Evolutionary conservation across 2,888 invertebrate genomes (phyloP).

Genomic region (Tanypteryx hageni): DNA sequence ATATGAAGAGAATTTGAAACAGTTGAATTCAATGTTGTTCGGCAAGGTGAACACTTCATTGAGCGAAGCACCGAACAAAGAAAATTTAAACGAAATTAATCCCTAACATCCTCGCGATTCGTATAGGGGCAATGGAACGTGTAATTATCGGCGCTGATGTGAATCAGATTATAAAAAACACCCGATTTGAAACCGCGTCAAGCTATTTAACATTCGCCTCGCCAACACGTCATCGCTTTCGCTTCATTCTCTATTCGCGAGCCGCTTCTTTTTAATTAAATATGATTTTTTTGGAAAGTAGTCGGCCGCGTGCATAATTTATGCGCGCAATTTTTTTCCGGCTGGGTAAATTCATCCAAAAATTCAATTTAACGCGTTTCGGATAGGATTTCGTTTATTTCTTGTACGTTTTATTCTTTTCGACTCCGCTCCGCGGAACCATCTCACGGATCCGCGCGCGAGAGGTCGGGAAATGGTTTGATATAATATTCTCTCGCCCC

Average conservation of each 20-base stretch:
- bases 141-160: neutral
- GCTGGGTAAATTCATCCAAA: neutral
- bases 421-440: neutral
- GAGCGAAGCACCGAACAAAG: too few species aligned
- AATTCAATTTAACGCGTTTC: constrained; percentile 14
- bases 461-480: neutral
- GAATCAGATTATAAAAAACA: neutral
- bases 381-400: neutral
- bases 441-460: neutral
- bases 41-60: too few species aligned
- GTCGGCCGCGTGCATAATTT: neutral
- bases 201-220: neutral
- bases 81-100: too few species aligned
- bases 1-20: too few species aligned
- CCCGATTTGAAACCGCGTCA: neutral
- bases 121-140: too few species aligned
- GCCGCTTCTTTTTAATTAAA: neutral
- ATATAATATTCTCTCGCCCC: neutral
- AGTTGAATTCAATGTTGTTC: too few species aligned
- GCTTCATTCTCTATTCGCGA: too few species aligned
- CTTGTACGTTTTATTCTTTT: neutral
- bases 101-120: too few species aligned
- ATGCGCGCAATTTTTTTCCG: neutral
- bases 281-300: neutral
- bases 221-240: neutral